Conservation (phyloP, 1,140 invertebrate species). For the Diprion similis region DNA sequence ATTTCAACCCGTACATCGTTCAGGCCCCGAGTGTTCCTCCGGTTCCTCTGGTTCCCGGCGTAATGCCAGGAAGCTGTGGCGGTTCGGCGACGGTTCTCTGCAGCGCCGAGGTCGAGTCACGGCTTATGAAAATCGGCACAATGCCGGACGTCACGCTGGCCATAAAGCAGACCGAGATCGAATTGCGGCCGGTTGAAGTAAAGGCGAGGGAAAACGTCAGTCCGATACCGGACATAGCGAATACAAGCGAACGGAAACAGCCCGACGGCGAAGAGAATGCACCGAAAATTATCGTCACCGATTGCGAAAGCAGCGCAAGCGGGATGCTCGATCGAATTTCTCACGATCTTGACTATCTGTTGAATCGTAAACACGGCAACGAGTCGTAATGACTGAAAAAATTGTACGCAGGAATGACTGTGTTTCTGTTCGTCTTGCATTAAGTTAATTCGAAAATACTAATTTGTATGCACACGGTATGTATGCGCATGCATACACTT, state of each 20-base stretch:
- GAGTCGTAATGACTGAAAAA: conserved; percentile 23
- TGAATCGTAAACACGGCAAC: conserved; percentile 66
- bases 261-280: conserved; percentile 57
- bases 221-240: conserved; percentile 56
- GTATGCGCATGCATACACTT: too few species aligned
- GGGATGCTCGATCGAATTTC: conserved; percentile 77
- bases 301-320: conserved; percentile 43
- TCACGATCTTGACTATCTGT: conserved; percentile 76
- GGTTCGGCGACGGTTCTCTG: conserved; percentile 47
- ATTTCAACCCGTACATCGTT: conserved; percentile 23
- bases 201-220: conserved; percentile 36
- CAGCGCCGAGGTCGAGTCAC: conserved; percentile 52
- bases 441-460: too few species aligned
- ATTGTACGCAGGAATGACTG: too few species aligned
- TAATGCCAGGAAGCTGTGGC: not conserved
- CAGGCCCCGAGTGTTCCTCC: conserved; percentile 4
- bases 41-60: too few species aligned
- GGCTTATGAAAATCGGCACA: conserved; percentile 35
- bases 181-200: conserved; percentile 27
- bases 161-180: conserved; percentile 41
- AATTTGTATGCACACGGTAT: too few species aligned
- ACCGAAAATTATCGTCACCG: conserved; percentile 42
- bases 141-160: conserved; percentile 58
- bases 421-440: too few species aligned
- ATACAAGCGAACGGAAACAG: conserved; percentile 53